Evolutionary conservation across 2,888 invertebrate genomes (phyloP), one percentile per base, ranked within the genome.

Genomic region (Automeris io): DNA sequence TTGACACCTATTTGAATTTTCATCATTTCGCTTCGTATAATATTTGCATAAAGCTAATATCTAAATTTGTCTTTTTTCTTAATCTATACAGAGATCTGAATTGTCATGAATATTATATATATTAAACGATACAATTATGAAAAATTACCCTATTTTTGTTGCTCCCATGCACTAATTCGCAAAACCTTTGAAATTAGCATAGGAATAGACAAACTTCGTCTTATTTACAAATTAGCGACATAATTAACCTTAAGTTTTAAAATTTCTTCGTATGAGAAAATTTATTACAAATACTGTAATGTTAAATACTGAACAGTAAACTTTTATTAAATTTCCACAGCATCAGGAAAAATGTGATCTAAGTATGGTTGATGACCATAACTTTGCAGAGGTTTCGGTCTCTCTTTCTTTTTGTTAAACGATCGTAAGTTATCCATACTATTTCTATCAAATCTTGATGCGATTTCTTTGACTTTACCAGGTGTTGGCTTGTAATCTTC

Each of bases 261-360:
- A n/a, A n/a, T n/a, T n/a, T n/a, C n/a, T n/a, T n/a, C n/a, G n/a
- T n/a, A n/a, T n/a, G n/a, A n/a, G n/a, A n/a, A n/a, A n/a, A n/a
- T n/a, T n/a, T n/a, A n/a, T n/a, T n/a, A n/a, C n/a, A n/a, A n/a
- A n/a, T n/a, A n/a, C n/a, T n/a, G n/a, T n/a, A n/a, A n/a, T n/a
- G n/a, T 24, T 24, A 26, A 13, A 26, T 23, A 24, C 33, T 29
- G 23, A 21, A 33, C 26, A 37, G 8, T 19, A 24, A 38, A 19
- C 21, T 31, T 23, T 41, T 47, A 47, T 68, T 61, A 86, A 51
- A 86, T 80, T 69, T 86, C 86, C 46, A 86, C 71, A 46, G 86
- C 86, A 48, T 85, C 83, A 41, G 90, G 90, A 57, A 90, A 90
- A 47, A 90, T 81, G 51, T 90, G 89, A 57, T 90, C 88, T 53